phyloP scores from a whole-genome alignment of 2,888 invertebrate species.

The Agonopterix heracliana region DNA sequence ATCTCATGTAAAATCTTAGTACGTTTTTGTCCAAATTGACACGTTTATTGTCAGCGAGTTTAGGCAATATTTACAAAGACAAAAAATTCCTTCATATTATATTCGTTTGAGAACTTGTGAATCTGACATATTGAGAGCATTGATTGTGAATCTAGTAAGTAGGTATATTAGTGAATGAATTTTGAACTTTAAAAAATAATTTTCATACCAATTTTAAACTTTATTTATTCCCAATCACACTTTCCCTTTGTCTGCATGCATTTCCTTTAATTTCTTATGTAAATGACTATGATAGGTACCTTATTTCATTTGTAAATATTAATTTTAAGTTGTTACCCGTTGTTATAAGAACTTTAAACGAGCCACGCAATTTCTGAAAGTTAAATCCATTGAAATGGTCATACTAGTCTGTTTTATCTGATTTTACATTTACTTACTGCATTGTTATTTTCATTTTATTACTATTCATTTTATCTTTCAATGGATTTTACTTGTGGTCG shows the following conservation, averaged over 20 bases:
- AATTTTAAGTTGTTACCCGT: constrained; percentile 57
- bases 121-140: too few relatives aligned
- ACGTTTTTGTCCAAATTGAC: too few relatives aligned
- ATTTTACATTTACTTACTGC: constrained; percentile 24
- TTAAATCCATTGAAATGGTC: constrained; percentile 45
- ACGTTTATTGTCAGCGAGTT: too few relatives aligned
- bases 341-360: constrained; percentile 26
- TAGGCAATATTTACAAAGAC: too few relatives aligned
- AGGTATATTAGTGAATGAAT: too few relatives aligned
- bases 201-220: too few relatives aligned
- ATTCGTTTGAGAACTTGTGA: too few relatives aligned
- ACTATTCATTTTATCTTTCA: constrained; percentile 29
- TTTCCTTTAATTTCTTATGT: constrained; percentile 35
- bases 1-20: too few relatives aligned
- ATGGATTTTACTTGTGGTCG: constrained; percentile 55
- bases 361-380: constrained; percentile 34
- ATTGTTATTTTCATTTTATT: constrained; percentile 23
- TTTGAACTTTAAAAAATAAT: too few relatives aligned
- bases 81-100: too few relatives aligned
- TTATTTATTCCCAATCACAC: too few relatives aligned
- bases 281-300: constrained; percentile 25
- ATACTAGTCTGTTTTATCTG: constrained; percentile 62
- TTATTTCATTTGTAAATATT: constrained; percentile 42
- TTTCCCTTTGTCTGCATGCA: constrained; percentile 29
- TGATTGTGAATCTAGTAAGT: too few relatives aligned